Base-by-base conservation (phyloP, 1,140 invertebrate genomes). In the Drosophila malerkotliana region DNA sequence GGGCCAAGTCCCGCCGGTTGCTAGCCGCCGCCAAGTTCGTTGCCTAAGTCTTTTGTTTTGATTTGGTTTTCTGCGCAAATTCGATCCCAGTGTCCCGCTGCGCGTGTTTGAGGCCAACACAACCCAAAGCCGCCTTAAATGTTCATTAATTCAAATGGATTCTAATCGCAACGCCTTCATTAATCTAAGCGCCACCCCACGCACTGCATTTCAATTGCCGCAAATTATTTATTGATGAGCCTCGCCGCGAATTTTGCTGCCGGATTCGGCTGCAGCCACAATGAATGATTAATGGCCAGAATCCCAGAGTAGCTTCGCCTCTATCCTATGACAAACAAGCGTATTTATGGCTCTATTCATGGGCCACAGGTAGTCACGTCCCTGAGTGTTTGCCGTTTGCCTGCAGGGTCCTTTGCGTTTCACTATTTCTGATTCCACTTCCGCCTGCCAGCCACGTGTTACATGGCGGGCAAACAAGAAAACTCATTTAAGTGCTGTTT, bases 141-240 rank as follows among this genome's bases (percentile, higher is more conserved):
- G 82, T 79, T 88, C 82, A 87, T 85, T 85, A 85, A 85, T 88
- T 85, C 82, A 78, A 85, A 87, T 88, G 68, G 82, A 82, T 85
- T 85, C 78, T 82, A 87, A 85, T 82, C 79, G 83, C 63, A 56
- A 81, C 64, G 59, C 52, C 60, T 77, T 82, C 83, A 85, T 85
- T 85, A 82, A 85, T 85, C 75, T 72, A 77, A 78, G 78, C 81
- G 81, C 82, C 81, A 82, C 81, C 82, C 78, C 81, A 85, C 77
- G 77, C 83, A 87, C 61, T 67, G 74, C 79, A 62, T 68, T 82
- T 79, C 76, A 73, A 79, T 69, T 57, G 55, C 71, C 48, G 63
- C 63, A 67, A 66, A 59, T 48, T 64, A 67, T 74, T 87, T 81
- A 84, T 84, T 77, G 81, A 84, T 84, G 81, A 66, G 77, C 34